These are phyloP conservation scores for Hiodon alosoides DNA, from an alignment of 2,113 vertebrate genomes.

Conservation along the genomic window DNA sequence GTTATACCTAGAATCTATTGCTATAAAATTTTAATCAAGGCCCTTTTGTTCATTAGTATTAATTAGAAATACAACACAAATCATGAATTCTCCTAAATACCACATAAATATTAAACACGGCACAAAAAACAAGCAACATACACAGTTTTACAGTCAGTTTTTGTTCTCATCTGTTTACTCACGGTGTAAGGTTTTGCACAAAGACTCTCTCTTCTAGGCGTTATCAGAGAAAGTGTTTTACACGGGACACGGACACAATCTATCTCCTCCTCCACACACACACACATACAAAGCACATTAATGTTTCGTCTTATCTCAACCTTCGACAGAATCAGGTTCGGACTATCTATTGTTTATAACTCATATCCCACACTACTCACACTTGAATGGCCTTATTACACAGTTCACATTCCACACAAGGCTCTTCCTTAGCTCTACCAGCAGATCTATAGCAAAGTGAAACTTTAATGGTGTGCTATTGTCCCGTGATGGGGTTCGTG, in stretches of 20 bases:
- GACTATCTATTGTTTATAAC: background rate
- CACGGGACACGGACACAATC: background rate
- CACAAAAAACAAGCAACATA: too few relatives aligned
- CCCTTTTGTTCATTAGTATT: too few relatives aligned
- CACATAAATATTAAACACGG: too few relatives aligned
- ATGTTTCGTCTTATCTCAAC: slow-evolving; percentile 1
- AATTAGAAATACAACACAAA: too few relatives aligned
- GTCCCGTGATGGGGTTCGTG: too few relatives aligned
- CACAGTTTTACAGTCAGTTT: background rate
- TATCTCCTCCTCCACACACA: background rate
- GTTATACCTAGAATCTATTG: too few relatives aligned
- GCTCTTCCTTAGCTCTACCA: too few relatives aligned
- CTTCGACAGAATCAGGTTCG: background rate
- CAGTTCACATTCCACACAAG: background rate
- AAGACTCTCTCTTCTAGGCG: slow-evolving; percentile 3
- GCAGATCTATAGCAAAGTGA: background rate
- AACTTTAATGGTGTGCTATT: too few relatives aligned
- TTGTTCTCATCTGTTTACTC: background rate
- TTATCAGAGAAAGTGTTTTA: background rate
- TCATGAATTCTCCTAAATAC: too few relatives aligned
- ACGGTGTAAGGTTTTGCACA: background rate
- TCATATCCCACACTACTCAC: background rate
- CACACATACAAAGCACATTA: background rate
- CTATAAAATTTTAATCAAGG: too few relatives aligned
- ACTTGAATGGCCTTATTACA: background rate